phyloP scores from a whole-genome alignment of 2,113 vertebrate species.

The Lota lota region DNA sequence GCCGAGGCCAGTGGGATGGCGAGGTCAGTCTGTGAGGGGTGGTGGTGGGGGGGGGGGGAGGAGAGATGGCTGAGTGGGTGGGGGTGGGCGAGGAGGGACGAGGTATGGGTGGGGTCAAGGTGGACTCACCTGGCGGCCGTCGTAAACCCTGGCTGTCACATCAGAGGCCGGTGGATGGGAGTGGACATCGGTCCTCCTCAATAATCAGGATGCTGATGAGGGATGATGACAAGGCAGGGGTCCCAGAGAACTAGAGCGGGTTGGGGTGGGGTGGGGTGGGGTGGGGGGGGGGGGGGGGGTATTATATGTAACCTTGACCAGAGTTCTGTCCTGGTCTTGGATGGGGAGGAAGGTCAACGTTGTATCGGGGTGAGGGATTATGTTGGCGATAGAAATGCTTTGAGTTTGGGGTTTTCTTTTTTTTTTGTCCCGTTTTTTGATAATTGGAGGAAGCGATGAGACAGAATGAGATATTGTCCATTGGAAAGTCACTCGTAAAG shows the following conservation, averaged over 20 bases:
- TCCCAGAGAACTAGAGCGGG: too few relatives aligned
- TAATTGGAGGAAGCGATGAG: too few relatives aligned
- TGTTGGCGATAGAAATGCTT: too few relatives aligned
- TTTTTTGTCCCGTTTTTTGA: too few relatives aligned
- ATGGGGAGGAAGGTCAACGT: slow-evolving; percentile 29
- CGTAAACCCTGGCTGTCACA: slow-evolving; percentile 60
- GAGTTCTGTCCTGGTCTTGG: background rate
- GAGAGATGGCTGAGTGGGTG: slow-evolving; percentile 1
- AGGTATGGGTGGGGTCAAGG: slow-evolving; percentile 49
- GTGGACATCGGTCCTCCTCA: slow-evolving; percentile 50
- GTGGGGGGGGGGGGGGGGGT: slow-evolving; percentile 31
- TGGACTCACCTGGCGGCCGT: slow-evolving; percentile 24
- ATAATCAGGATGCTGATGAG: slow-evolving; percentile 60
- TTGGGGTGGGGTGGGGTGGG: too few relatives aligned
- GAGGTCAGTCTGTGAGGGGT: slow-evolving; percentile 58
- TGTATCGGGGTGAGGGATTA: too few relatives aligned
- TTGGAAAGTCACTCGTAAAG: too few relatives aligned
- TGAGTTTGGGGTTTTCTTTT: too few relatives aligned
- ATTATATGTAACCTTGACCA: slow-evolving; percentile 41
- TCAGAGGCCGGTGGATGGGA: slow-evolving; percentile 58
- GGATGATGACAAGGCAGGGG: slow-evolving; percentile 49
- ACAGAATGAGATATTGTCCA: too few relatives aligned
- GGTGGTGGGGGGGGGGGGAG: slow-evolving; percentile 27
- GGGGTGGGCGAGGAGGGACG: slow-evolving; percentile 26
- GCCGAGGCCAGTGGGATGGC: slow-evolving; percentile 63